Evolutionary conservation across 1,140 invertebrate genomes (phyloP).

Genomic region (Plodia interpunctella): DNA sequence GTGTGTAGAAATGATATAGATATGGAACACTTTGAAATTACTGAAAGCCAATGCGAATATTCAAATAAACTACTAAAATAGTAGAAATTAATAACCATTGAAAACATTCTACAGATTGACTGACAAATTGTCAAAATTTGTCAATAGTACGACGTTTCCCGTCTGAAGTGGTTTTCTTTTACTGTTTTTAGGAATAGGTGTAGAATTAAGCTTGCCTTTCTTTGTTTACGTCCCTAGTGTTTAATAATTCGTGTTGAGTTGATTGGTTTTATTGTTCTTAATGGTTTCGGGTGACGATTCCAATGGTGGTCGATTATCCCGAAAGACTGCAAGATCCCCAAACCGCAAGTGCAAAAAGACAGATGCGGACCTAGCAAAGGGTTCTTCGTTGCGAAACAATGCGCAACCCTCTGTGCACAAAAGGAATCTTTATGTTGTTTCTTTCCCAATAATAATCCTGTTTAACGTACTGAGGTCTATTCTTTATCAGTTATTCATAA

Average conservation of each 20-base stretch:
- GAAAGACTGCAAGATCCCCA: slow-evolving; percentile 74
- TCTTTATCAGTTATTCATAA: slow-evolving; percentile 89
- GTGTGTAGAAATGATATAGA: too few species aligned
- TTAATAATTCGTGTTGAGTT: slow-evolving; percentile 62
- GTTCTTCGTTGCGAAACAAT: slow-evolving; percentile 72
- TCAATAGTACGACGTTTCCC: slow-evolving; percentile 47
- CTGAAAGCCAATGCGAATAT: too few species aligned
- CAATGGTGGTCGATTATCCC: slow-evolving; percentile 75
- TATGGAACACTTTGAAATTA: too few species aligned
- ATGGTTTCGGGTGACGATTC: slow-evolving; percentile 77
- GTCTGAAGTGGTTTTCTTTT: slow-evolving; percentile 45
- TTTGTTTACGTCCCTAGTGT: slow-evolving; percentile 51
- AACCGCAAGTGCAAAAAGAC: slow-evolving; percentile 73
- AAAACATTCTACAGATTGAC: too few species aligned
- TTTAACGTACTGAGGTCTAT: slow-evolving; percentile 88
- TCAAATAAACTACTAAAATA: too few species aligned
- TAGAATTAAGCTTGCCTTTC: slow-evolving; percentile 58
- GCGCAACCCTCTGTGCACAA: slow-evolving; percentile 87
- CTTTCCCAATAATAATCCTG: slow-evolving; percentile 89
- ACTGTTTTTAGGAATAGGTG: slow-evolving; percentile 54
- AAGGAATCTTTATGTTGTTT: slow-evolving; percentile 90
- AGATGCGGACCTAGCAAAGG: slow-evolving; percentile 75
- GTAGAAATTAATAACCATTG: too few species aligned
- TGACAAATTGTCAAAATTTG: slow-evolving; percentile 44
- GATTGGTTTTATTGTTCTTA: slow-evolving; percentile 63